Percentiles rank a stretch among this genome's conserved stretches.
Evolutionary conservation across 2,113 vertebrate species (phyloP).

Genomic region (Strix uralensis): DNA sequence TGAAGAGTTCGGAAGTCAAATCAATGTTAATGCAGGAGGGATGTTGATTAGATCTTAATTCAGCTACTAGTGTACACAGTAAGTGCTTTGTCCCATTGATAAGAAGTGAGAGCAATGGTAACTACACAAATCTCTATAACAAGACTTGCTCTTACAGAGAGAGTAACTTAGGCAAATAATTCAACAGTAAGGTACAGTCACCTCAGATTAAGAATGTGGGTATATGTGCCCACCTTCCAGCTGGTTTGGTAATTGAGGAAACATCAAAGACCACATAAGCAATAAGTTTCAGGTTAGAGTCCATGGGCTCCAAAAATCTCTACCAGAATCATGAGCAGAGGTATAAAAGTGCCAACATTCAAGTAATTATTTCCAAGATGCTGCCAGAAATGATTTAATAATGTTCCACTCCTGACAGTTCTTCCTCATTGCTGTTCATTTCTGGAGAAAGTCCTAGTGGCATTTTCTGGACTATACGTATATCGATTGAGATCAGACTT

Average conservation of each 20-base stretch:
- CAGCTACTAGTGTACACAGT: background rate
- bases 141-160: background rate
- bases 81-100: background rate
- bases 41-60: background rate
- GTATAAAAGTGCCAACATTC: slow-evolving; percentile 15
- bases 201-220: background rate
- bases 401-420: background rate
- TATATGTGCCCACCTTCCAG: slow-evolving; percentile 4
- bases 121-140: background rate
- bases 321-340: background rate
- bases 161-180: background rate
- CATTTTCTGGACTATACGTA: background rate
- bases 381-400: slow-evolving; percentile 46
- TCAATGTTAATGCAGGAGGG: background rate
- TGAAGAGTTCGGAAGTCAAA: background rate
- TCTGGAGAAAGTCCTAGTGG: slow-evolving; percentile 19
- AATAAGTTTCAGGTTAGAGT: background rate
- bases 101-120: background rate
- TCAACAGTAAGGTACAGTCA: background rate
- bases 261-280: background rate
- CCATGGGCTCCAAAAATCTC: background rate
- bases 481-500: background rate
- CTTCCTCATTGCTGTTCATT: background rate
- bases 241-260: background rate
- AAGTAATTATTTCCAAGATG: slow-evolving; percentile 45